Conservation (phyloP, 2,797 vertebrate species). For the Neostethus bicornis region DNA sequence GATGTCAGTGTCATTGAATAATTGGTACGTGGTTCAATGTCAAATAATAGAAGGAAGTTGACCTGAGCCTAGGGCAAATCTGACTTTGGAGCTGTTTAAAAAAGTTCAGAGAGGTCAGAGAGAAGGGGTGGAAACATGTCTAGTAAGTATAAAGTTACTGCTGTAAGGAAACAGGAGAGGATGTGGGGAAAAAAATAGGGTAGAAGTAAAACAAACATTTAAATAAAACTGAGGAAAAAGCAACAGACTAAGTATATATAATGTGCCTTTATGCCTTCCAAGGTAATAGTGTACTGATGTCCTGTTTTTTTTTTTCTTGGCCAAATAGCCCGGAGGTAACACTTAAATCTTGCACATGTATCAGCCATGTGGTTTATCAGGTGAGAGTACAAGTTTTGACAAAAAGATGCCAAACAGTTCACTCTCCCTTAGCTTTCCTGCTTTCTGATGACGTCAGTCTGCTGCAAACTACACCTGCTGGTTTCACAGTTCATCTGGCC, state of each 20-base stretch:
- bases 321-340: conserved; percentile 24
- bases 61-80: conserved; percentile 20
- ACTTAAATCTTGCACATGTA: conserved; percentile 35
- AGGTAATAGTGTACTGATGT: conserved; percentile 62
- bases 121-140: conserved; percentile 52
- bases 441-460: conserved; percentile 73
- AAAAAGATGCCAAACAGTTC: conserved; percentile 55
- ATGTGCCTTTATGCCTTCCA: conserved; percentile 70
- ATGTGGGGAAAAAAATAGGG: conserved; percentile 31
- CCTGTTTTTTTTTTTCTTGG: conserved; percentile 35
- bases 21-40: conserved; percentile 16
- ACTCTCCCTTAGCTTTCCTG: conserved; percentile 52
- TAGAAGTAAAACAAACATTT: conserved; percentile 18
- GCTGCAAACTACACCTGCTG: conserved; percentile 80
- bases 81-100: conserved; percentile 43
- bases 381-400: conserved; percentile 33
- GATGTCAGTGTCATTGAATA: conserved; percentile 3
- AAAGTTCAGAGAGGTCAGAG: conserved; percentile 44
- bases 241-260: conserved; percentile 48
- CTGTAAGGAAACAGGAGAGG: conserved; percentile 37
- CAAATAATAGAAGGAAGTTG: conserved; percentile 19
- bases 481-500: conserved; percentile 66
- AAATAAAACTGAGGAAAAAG: conserved; percentile 14
- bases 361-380: conserved; percentile 17
- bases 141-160: conserved; percentile 43